These are phyloP conservation scores for Zygaena filipendulae DNA, from an alignment of 2,888 invertebrate genomes.

Conservation along the genomic window DNA sequence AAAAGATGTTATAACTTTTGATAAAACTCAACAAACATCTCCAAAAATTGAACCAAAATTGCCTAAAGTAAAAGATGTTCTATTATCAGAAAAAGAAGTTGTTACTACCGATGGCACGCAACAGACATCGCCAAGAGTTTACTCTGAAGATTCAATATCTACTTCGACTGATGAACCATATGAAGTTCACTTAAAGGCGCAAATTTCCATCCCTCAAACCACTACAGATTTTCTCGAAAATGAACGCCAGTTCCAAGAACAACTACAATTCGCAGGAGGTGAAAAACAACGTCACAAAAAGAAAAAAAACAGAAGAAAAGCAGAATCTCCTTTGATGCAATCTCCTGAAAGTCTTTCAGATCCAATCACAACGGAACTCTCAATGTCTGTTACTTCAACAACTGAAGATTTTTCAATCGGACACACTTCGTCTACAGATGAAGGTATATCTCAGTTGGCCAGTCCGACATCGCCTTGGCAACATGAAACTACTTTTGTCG, in stretches of 20 bases:
- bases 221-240: conserved; percentile 46
- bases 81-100: conserved; percentile 9
- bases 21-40: conserved; percentile 26
- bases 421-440: conserved; percentile 53
- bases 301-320: conserved; percentile 46
- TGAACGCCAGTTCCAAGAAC: conserved; percentile 39
- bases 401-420: conserved; percentile 50
- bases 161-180: conserved; percentile 66
- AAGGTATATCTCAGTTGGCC: conserved; percentile 52
- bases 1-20: conserved; percentile 14
- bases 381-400: conserved; percentile 50
- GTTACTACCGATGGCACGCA: conserved; percentile 24
- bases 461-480: conserved; percentile 29
- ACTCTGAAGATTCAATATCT: conserved; percentile 59
- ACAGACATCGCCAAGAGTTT: conserved; percentile 71
- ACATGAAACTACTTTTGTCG: conserved; percentile 19
- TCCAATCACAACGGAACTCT: conserved; percentile 58
- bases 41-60: no score
- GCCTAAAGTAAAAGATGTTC: no score
- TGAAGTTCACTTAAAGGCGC: conserved; percentile 71
- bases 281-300: conserved; percentile 51
- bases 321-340: conserved; percentile 36
- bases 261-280: conserved; percentile 31
- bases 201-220: conserved; percentile 63
- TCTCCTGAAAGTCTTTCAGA: conserved; percentile 62